Conservation (phyloP, 2,797 vertebrate species). For the Amazona ochrocephala region DNA sequence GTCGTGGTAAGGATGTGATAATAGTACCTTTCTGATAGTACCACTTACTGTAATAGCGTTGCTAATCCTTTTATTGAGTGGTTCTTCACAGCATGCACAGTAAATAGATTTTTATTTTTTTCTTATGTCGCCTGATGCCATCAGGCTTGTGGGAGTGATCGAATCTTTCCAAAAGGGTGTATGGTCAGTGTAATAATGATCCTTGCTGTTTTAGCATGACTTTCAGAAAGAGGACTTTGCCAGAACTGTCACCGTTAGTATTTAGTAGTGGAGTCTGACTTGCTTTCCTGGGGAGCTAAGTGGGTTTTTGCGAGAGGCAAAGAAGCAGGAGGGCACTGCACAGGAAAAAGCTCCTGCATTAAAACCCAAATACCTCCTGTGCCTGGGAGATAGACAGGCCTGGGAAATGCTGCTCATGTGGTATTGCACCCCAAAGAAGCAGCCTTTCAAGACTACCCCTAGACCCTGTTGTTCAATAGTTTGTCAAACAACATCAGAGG, state of each 20-base stretch:
- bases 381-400: rapidly evolving
- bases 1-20: constrained; percentile 21
- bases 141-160: not conserved
- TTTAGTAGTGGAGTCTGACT: not conserved
- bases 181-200: not conserved
- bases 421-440: not conserved
- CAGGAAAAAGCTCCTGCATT: not conserved
- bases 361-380: not conserved
- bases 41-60: not conserved
- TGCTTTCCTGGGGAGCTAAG: not conserved
- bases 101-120: not conserved
- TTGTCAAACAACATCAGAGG: not conserved
- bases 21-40: constrained; percentile 45
- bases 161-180: not conserved
- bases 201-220: not conserved
- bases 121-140: not conserved
- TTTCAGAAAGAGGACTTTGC: not conserved
- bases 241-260: not conserved
- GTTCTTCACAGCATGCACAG: not conserved
- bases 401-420: not conserved
- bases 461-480: not conserved
- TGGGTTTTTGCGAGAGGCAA: not conserved
- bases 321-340: not conserved
- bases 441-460: not conserved
- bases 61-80: constrained; percentile 24